A percentile compares a stretch with the other conserved stretches of the same genome.
Conservation (phyloP, 2,888 invertebrate species). For the Acanthosepion lycidas region DNA sequence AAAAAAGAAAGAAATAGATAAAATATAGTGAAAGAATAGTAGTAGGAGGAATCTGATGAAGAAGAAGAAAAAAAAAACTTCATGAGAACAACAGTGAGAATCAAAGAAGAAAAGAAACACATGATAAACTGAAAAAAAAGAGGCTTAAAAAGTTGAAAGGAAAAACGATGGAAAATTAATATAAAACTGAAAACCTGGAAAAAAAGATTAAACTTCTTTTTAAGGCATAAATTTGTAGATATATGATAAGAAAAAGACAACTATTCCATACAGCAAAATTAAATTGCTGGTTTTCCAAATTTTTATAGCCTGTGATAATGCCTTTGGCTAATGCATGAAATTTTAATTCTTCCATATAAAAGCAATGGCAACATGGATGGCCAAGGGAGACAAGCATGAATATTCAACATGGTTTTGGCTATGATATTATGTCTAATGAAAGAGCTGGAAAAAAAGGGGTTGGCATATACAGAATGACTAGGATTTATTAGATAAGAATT, state of each 20-base stretch:
- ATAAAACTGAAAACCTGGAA: background rate
- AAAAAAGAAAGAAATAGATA: background rate
- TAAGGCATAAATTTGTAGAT: background rate
- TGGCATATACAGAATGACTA: background rate
- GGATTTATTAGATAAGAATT: constrained; percentile 20
- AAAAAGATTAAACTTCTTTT: background rate
- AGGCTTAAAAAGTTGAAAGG: background rate
- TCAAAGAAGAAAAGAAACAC: background rate
- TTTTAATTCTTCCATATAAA: background rate
- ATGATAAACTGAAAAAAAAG: background rate
- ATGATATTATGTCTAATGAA: constrained; percentile 11
- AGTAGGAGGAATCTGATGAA: background rate
- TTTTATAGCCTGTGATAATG: constrained; percentile 5
- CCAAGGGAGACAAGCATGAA: constrained; percentile 6
- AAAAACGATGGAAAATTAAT: background rate
- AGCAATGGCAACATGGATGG: background rate
- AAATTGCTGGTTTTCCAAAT: constrained; percentile 33
- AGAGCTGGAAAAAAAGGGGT: background rate
- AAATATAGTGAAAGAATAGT: background rate
- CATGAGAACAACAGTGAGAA: background rate
- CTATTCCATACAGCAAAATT: background rate
- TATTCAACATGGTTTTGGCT: background rate
- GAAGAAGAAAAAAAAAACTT: background rate
- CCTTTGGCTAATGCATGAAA: constrained; percentile 33
- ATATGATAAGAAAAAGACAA: background rate